Base-by-base conservation (phyloP, 2,113 vertebrate species). In the Cynocephalus volans region DNA sequence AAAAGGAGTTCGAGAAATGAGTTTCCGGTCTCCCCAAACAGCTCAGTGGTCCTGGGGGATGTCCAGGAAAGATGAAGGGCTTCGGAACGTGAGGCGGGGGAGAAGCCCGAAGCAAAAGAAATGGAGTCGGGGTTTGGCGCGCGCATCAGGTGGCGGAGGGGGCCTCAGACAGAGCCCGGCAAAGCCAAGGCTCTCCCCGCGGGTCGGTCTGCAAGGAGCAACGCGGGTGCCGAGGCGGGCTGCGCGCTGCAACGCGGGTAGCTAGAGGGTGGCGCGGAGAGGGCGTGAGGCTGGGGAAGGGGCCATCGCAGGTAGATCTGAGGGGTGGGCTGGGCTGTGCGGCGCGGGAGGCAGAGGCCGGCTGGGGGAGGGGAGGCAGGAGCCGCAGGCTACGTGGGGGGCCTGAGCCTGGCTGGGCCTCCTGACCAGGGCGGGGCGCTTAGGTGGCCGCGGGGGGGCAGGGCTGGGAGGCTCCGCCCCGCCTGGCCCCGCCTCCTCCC, bases 261-360 rank as follows among this genome's bases (percentile, higher is more conserved):
- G 65, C 77, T 28, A 14, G 11, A 50, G 7, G 50, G 26, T 5
- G 87, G 56, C 24, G 45, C 2, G 10, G 73, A 7, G 23, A 36
- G 28, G 33, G 50, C 72, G 3, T 33, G 64, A 87, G 64, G 48
- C 10, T 10, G 45, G 9, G 23, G 36, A 60, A n/a, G 7, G 13
- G 65, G 41, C 72, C 77, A 41, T 33, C 24, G 26, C 62, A 87
- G 89, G 86, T 91, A 81, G 17, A 69, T 72, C 11, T 1, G 45
- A 69, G 21, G 70, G 26, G 45, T 23, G 45, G 48, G 28, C 15
- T 62, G n/a, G 0, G 18, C 1, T 6, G 18, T 45, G 0, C 7
- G n/a, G n/a, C 2, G 31, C 0, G 0, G 4, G 80, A 19, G 31
- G 33, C 0, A 0, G 4, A 75, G 33, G 18, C 4, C 0, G 4